phyloP scores from a whole-genome alignment of 2,888 invertebrate species.

The Pheosia tremula region DNA sequence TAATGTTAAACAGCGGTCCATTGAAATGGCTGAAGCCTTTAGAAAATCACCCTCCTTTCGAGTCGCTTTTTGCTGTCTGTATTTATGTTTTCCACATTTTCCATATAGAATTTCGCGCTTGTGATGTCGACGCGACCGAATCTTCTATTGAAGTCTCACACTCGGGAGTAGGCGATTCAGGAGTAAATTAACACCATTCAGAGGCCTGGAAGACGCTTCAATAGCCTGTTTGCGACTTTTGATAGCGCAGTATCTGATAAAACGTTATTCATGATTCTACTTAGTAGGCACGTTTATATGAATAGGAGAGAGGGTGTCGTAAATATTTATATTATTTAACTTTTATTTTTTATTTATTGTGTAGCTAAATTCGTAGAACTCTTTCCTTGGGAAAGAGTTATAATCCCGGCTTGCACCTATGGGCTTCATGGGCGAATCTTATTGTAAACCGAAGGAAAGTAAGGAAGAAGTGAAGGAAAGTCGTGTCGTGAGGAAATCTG shows the following conservation, averaged over 20 bases:
- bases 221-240: constrained; percentile 36
- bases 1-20: constrained; percentile 78
- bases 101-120: constrained; percentile 73
- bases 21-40: constrained; percentile 78
- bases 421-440: too few relatives aligned
- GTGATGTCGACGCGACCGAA: constrained; percentile 67
- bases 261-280: constrained; percentile 7
- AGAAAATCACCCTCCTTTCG: constrained; percentile 79
- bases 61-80: constrained; percentile 70
- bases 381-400: too few relatives aligned
- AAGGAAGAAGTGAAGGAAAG: too few relatives aligned
- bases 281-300: not conserved
- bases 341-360: too few relatives aligned
- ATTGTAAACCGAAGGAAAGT: too few relatives aligned
- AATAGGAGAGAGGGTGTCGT: not conserved
- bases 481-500: too few relatives aligned
- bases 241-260: constrained; percentile 18
- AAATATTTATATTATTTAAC: too few relatives aligned
- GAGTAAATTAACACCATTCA: constrained; percentile 78
- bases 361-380: too few relatives aligned
- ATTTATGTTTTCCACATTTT: constrained; percentile 80
- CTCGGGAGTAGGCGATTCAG: constrained; percentile 68
- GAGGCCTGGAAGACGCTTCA: constrained; percentile 47
- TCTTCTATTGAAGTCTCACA: constrained; percentile 70
- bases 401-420: too few relatives aligned